Percentiles rank a stretch among this genome's conserved stretches.
Evolutionary conservation across 1,140 invertebrate genomes (phyloP).

Genomic region (Amphibalanus amphitrite): DNA sequence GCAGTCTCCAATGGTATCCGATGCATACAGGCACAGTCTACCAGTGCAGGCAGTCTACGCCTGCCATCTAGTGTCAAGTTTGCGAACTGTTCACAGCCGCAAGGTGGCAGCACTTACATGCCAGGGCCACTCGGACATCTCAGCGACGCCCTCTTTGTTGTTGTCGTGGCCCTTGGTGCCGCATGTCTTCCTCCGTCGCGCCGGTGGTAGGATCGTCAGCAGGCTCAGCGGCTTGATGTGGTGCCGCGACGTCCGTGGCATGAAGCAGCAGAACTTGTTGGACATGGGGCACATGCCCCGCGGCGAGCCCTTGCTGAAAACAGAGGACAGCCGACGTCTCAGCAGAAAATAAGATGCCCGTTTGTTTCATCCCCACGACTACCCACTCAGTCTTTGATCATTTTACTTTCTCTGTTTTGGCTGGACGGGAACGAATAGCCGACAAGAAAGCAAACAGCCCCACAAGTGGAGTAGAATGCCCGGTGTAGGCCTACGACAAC

Average conservation of each 20-base stretch:
- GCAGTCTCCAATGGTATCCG: too few relatives aligned
- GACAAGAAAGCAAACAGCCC: too few relatives aligned
- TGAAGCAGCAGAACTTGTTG: constrained; percentile 29
- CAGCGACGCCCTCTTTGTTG: constrained; percentile 24
- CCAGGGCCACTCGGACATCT: constrained; percentile 32
- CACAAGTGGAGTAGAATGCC: too few relatives aligned
- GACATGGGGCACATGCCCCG: constrained; percentile 29
- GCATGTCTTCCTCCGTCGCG: constrained; percentile 19
- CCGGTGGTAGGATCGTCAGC: constrained; percentile 19
- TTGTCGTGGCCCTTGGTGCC: constrained; percentile 24
- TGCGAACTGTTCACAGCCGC: neutral
- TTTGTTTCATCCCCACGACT: too few relatives aligned
- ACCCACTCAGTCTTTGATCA: too few relatives aligned
- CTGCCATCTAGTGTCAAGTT: neutral
- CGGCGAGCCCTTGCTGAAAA: constrained; percentile 25
- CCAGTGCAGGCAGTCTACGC: too few relatives aligned
- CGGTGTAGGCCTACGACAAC: too few relatives aligned
- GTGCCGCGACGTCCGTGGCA: constrained; percentile 16
- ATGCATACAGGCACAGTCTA: too few relatives aligned
- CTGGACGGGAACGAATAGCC: too few relatives aligned
- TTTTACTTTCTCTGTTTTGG: too few relatives aligned
- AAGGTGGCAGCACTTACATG: constrained; percentile 25
- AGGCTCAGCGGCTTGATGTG: constrained; percentile 23
- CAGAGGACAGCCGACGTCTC: too few relatives aligned
- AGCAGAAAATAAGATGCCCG: too few relatives aligned